These are phyloP conservation scores for Ia io DNA, from an alignment of 2,113 vertebrate species.

Conservation along the genomic window DNA sequence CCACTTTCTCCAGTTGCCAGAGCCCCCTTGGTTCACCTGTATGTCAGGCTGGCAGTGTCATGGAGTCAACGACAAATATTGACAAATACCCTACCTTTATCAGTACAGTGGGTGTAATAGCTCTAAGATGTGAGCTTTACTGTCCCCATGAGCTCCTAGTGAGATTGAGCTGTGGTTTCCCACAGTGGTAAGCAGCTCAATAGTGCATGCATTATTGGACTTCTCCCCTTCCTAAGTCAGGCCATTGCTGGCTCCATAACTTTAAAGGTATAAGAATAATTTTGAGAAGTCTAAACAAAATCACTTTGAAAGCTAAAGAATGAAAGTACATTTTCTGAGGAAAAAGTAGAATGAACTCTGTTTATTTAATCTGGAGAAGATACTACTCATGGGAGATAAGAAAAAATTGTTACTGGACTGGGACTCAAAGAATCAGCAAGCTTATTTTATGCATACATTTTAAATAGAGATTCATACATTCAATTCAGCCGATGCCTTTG, in stretches of 20 bases:
- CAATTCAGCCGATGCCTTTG: not conserved
- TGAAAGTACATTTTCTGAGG: slow-evolving; percentile 27
- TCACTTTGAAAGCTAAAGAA: slow-evolving; percentile 23
- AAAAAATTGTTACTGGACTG: not conserved
- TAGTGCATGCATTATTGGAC: not conserved
- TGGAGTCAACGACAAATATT: not conserved
- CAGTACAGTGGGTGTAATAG: not conserved
- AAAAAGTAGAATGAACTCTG: not conserved
- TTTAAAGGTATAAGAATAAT: slow-evolving; percentile 17
- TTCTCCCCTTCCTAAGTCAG: not conserved
- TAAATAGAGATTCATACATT: slow-evolving; percentile 7
- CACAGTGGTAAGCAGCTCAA: not conserved
- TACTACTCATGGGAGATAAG: not conserved
- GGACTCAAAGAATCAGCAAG: not conserved
- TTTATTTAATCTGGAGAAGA: slow-evolving; percentile 18
- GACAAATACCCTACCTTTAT: not conserved
- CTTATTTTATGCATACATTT: not conserved
- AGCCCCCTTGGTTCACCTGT: not conserved
- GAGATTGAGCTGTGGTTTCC: not conserved
- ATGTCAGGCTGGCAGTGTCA: not conserved
- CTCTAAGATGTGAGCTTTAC: not conserved
- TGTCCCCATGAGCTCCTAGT: not conserved
- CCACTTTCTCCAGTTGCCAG: not conserved
- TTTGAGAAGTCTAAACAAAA: slow-evolving; percentile 36
- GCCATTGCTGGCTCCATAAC: not conserved